Conservation (phyloP, 1,140 invertebrate species). For the Bombus huntii region DNA sequence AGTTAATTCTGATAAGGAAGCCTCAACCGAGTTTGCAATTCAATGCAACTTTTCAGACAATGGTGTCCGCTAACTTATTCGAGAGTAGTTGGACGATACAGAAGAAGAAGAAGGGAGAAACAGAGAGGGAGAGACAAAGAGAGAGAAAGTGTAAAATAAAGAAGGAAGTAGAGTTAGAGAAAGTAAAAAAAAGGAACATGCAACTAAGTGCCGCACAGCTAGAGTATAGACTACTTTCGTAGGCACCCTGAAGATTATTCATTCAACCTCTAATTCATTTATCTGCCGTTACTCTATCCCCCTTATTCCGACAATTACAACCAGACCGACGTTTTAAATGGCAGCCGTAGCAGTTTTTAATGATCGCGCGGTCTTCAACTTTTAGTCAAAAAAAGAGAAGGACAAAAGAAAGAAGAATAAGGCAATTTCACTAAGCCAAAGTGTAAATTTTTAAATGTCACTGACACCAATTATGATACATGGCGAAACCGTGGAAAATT, state of each 20-base stretch:
- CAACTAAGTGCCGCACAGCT: constrained; percentile 37
- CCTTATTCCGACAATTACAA: not conserved
- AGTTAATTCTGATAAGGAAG: constrained; percentile 71
- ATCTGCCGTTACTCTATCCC: constrained; percentile 50
- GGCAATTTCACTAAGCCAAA: no score
- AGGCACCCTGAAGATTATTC: constrained; percentile 60
- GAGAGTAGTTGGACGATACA: constrained; percentile 50
- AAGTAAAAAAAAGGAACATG: constrained; percentile 33
- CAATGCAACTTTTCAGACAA: constrained; percentile 75
- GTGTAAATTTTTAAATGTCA: no score
- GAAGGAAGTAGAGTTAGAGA: not conserved
- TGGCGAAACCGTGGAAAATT: no score
- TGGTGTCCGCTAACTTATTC: constrained; percentile 57
- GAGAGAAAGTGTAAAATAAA: not conserved
- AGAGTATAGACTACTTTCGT: constrained; percentile 58
- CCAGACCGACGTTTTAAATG: constrained; percentile 17
- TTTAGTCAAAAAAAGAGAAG: not conserved
- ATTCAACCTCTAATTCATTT: constrained; percentile 68
- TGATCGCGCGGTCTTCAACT: not conserved
- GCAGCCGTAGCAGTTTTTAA: constrained; percentile 1
- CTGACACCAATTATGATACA: no score
- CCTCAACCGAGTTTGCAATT: constrained; percentile 68
- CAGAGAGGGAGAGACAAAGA: not conserved
- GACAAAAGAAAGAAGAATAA: not conserved
- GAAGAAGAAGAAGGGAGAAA: not conserved